Evolutionary conservation across 2,797 vertebrate genomes (phyloP), one percentile per base, ranked within the genome.

Genomic region (Lepidocolaptes lacrymiger): DNA sequence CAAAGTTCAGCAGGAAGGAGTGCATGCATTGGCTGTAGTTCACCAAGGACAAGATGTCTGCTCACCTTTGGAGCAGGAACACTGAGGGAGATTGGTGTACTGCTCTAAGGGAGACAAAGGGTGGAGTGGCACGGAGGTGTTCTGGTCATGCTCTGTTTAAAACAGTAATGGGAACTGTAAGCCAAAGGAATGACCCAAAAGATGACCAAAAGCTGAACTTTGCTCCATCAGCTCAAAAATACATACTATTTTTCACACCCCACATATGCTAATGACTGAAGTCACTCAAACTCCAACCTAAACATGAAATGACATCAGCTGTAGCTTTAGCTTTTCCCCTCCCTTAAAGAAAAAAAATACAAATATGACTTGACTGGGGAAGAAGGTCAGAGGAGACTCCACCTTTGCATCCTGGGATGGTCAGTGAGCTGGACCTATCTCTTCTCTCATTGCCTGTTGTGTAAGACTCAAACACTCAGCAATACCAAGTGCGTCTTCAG

Each of bases 371-470:
- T 64, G 44, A 27, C 1, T 71, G 24, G 51, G 44, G 39, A 52
- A 64, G 24, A 8, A 52, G 24, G 39, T 39, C 10, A 39, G 51
- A 64, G 12, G 8, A 77, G 51, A 13, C 4, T 64, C n/a, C 26
- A 23, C 6, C 12, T 46, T 46, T 64, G 17, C 26, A 32, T 20
- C 51, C 52, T 52, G 58, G 12, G 10, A 30, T 21, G 0, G 0
- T 34, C 0, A 0, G 4, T 32, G 10, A 43, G 21, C 14, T 58
- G 26, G 30, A 20, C 30, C 18, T 52, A 1, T 27, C 24, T 64
- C 8, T 15, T 52, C 14, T 64, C n/a, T 52, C 24, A 34, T 28
- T 22, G 0, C 10, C 12, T 84, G 24, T 10, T 34, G 14, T 17
- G 6, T 30, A 14, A 39, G 24, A 34, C 12, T 34, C 0, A 0